Evolutionary conservation across 92 coral and sea anemone genomes (phyloP).

Genomic region (Bergia puertoricense): DNA sequence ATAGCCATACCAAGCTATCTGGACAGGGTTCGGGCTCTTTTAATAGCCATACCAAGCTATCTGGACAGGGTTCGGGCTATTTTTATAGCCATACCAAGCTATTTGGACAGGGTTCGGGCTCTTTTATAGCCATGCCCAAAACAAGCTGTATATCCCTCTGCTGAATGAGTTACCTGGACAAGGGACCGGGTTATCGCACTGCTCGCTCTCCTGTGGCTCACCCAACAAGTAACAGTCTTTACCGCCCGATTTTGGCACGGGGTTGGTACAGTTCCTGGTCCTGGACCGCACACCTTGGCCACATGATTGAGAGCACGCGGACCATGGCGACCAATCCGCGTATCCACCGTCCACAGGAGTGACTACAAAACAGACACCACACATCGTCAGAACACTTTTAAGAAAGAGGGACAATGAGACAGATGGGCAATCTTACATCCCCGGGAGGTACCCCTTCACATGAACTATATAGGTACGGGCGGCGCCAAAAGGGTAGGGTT

Average conservation of each 20-base stretch:
- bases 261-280: slow-evolving; percentile 90
- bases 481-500: too few relatives aligned
- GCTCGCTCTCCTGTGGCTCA: slow-evolving; percentile 76
- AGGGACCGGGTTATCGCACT: slow-evolving; percentile 62
- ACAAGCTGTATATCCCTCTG: not conserved
- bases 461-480: too few relatives aligned
- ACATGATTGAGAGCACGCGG: slow-evolving; percentile 86
- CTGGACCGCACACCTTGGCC: slow-evolving; percentile 89
- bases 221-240: slow-evolving; percentile 80
- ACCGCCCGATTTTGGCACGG: slow-evolving; percentile 89
- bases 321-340: slow-evolving; percentile 93
- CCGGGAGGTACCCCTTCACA: too few relatives aligned
- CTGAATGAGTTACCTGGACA: slow-evolving; percentile 62
- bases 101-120: too few relatives aligned
- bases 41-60: too few relatives aligned
- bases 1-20: too few relatives aligned
- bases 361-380: slow-evolving; percentile 42
- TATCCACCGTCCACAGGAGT: slow-evolving; percentile 89
- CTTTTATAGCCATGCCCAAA: not conserved
- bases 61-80: too few relatives aligned
- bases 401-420: too few relatives aligned
- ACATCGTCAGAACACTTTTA: not conserved
- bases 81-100: too few relatives aligned
- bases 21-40: too few relatives aligned
- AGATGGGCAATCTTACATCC: not conserved